Base-by-base conservation (phyloP, 1,140 invertebrate genomes). In the Augochlora pura region DNA sequence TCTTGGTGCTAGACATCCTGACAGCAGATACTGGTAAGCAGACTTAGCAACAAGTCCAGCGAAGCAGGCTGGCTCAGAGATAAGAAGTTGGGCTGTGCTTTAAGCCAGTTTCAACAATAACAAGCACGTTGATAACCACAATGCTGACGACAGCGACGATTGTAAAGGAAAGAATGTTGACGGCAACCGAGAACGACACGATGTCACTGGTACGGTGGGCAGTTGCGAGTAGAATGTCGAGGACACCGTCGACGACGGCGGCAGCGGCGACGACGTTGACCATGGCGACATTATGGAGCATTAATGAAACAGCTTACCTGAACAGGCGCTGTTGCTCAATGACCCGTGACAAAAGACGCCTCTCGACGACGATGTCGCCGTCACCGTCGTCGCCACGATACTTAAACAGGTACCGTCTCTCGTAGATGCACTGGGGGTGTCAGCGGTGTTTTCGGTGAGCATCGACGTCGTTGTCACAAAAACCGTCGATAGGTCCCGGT, bases 1-100 rank as follows among this genome's bases (percentile, higher is more conserved):
- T 69, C 65, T 90, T 91, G 10, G 80, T 91, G 60, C 87, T 76
- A 68, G 91, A 88, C 90, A 92, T 91, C 75, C 74, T 86, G 75
- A 18, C 42, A 52, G 32, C 49, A 32, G 57, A 67, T 75, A 75
- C n/a, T 62, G 42, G 42, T 52, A 32, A 81, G 54, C 42, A 60
- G 42, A 62, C 21, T n/a, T 23, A n/a, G 42, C 12, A 39, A 60
- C 10, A 21, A 66, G n/a, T 32, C 6, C 59, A 32, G 49, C 46
- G 18, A 25, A 23, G 52, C 21, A 54, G 57, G 74, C 73, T 6
- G 21, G 52, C 21, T 66, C 59, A 78, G 27, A 39, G 25, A n/a
- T 23, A 54, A 67, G 71, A 18, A 67, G 39, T 8, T 49, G 63
- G 71, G 23, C 42, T 64, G 32, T 46, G 49, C 49, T 52, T 76